Evolutionary conservation across 2,113 vertebrate species (phyloP).

Genomic region (Oreamnos americanus): DNA sequence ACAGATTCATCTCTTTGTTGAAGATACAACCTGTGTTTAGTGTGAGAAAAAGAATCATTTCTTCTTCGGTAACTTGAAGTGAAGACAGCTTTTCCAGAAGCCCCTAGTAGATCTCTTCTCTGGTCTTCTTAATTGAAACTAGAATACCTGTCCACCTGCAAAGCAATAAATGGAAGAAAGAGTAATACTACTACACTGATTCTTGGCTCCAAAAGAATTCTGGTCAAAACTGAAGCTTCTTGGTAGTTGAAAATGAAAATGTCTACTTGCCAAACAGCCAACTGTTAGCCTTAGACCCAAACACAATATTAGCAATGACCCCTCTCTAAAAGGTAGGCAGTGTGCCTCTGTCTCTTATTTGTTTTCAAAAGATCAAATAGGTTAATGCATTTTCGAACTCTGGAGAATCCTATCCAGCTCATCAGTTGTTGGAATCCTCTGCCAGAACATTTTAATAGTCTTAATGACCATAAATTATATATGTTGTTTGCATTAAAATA

Average conservation of each 20-base stretch:
- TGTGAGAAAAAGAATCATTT: neutral
- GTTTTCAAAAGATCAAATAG: neutral
- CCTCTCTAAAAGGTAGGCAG: neutral
- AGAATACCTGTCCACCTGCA: neutral
- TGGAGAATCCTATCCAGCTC: neutral
- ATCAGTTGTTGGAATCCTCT: neutral
- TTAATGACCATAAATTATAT: slow-evolving; percentile 17
- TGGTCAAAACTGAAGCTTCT: neutral
- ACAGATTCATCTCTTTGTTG: neutral
- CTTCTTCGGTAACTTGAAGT: neutral
- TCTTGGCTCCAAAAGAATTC: neutral
- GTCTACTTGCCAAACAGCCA: neutral
- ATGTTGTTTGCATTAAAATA: slow-evolving; percentile 30
- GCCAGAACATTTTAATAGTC: neutral
- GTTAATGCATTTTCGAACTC: neutral
- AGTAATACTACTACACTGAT: neutral
- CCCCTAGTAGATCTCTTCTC: neutral
- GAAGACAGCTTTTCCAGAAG: neutral
- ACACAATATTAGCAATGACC: neutral
- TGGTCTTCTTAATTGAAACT: neutral
- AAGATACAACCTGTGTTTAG: neutral
- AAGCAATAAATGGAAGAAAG: neutral
- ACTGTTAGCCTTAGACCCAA: neutral
- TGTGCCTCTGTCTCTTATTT: neutral
- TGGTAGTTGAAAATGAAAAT: neutral